Conservation (phyloP, 2,888 invertebrate genomes). For the Smittia sp. region DNA sequence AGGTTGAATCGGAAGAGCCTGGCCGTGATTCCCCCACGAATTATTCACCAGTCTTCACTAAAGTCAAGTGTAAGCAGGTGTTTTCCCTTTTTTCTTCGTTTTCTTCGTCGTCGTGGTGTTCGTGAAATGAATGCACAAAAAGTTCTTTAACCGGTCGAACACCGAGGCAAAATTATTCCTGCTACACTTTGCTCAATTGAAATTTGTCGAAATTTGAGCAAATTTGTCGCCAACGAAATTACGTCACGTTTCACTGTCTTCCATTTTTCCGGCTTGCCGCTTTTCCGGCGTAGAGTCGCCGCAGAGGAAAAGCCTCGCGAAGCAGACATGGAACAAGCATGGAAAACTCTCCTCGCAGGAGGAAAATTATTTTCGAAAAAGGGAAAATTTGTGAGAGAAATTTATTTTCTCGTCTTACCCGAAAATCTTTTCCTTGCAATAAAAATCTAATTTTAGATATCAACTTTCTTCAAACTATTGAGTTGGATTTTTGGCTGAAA, state of each 20-base stretch:
- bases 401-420: conserved; percentile 24
- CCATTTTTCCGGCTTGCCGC: not conserved
- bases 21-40: no score
- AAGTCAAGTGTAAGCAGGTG: conserved; percentile 26
- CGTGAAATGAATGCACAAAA: conserved; percentile 33
- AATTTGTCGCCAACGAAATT: conserved; percentile 7
- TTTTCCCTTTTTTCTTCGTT: conserved; percentile 29
- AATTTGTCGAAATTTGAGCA: not conserved
- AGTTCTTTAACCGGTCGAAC: conserved; percentile 33
- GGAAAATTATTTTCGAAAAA: no score
- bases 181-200: not conserved
- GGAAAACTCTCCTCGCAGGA: not conserved
- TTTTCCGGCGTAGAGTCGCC: not conserved
- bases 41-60: not conserved
- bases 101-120: not conserved
- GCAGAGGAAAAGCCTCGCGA: no score
- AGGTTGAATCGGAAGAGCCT: no score
- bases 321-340: conserved; percentile 22
- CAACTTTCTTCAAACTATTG: conserved; percentile 30
- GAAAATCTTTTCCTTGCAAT: conserved; percentile 14
- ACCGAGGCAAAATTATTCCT: not conserved
- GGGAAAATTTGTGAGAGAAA: no score
- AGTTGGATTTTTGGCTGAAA: not conserved
- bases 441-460: conserved; percentile 36
- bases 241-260: conserved; percentile 14